Evolutionary conservation across 2,888 invertebrate species (phyloP), one percentile per base, ranked within the genome.

Genomic region (Zygogramma bicolorata): DNA sequence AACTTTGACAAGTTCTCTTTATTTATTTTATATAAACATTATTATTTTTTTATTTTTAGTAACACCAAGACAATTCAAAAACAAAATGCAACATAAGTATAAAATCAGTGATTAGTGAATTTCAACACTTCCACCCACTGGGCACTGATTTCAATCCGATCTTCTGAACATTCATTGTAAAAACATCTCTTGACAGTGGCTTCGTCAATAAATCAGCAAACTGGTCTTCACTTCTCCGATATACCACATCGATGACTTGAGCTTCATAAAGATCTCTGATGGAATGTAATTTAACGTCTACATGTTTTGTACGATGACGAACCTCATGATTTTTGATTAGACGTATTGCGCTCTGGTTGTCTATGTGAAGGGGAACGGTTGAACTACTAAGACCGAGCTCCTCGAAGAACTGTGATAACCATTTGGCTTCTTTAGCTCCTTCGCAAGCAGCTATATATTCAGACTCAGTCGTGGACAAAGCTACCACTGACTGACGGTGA

Each of bases 381-480:
- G 8, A 10, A 42, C 3, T 15, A 42, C 15, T 10, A n/a, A 15
- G 2, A n/a, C 0, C 1, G 13, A 40, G n/a, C n/a, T 42, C 42
- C 3, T 42, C 42, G 15, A 42, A 15, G 15, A 42, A 3, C 42
- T 42, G 2, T 42, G 13, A 15, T 42, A 80, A 34, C 75, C 80
- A 77, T 15, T 78, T 63, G 3, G 77, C 68, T 58, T 81, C 81
- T 73, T 79, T 79, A 4, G 76, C 70, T 7, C 78, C 79, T 6
- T 75, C 75, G 7, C 79, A 70, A 15, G 81, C 74, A 5, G 82
- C 78, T 25, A 83, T 78, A 65, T 81, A 83, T 71, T 84, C 82
- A 0, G 84, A 79, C 65, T 84, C 82, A 1, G 80, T 81, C 0
- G 81, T 82, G 2, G 81, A 82, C n/a, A 82, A 38, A 0, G 80